Percentiles rank a stretch among this genome's conserved stretches.
These are phyloP conservation scores for Paramuricea clavata DNA, from an alignment of 92 coral and sea anemone species.

Conservation along the genomic window DNA sequence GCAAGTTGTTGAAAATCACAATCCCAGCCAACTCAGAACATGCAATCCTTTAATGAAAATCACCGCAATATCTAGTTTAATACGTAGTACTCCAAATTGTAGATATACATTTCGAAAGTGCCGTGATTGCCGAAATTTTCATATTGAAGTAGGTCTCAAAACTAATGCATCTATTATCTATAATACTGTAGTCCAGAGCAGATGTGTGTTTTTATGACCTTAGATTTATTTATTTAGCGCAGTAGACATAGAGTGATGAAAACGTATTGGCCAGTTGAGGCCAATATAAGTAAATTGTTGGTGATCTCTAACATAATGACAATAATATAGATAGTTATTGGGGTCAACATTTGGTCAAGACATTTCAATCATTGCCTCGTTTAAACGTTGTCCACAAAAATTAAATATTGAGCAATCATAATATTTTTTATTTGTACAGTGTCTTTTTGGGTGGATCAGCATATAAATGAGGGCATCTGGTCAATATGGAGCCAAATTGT, in stretches of 20 bases:
- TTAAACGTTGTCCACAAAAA: neutral
- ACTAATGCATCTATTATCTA: too few species aligned
- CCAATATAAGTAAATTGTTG: neutral
- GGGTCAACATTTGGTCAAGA: neutral
- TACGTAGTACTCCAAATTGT: neutral
- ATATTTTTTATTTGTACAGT: conserved; percentile 8
- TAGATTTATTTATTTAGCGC: neutral
- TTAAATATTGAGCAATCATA: neutral
- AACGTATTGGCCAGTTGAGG: neutral
- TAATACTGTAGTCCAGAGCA: neutral
- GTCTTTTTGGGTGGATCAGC: neutral
- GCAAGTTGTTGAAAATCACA: neutral
- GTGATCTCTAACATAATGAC: neutral
- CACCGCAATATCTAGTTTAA: neutral
- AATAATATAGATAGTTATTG: neutral
- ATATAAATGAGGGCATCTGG: neutral
- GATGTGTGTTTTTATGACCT: neutral
- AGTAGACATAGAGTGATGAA: neutral
- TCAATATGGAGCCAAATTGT: neutral
- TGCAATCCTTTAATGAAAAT: neutral
- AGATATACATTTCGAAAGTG: neutral
- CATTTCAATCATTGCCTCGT: neutral
- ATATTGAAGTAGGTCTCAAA: neutral
- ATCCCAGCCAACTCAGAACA: neutral
- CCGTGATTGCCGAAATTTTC: neutral